Evolutionary conservation across 2,797 vertebrate genomes (phyloP).

Genomic region (Acanthornis magna): DNA sequence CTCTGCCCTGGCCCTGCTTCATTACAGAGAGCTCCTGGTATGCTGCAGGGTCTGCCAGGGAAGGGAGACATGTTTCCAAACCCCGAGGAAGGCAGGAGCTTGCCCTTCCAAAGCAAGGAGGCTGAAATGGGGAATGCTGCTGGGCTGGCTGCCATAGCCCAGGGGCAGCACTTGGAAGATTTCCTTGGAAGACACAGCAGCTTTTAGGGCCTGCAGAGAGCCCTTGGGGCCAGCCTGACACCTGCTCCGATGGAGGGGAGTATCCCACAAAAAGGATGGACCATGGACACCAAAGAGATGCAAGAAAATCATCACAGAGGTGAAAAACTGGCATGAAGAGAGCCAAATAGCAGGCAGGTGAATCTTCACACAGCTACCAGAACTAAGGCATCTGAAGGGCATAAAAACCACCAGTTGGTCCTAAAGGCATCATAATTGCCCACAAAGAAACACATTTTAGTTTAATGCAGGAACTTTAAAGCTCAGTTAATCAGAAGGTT

Average conservation of each 20-base stretch:
- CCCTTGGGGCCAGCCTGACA: not conserved
- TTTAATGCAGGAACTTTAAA: not conserved
- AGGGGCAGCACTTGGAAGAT: not conserved
- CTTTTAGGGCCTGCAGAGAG: not conserved
- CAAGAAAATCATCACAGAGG: not conserved
- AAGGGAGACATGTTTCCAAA: not conserved
- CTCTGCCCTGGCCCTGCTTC: not conserved
- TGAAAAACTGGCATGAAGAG: not conserved
- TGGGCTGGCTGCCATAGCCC: accelerated
- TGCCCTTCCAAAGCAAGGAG: not conserved
- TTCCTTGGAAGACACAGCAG: not conserved
- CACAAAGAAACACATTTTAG: not conserved
- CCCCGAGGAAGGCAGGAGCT: not conserved
- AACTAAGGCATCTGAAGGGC: not conserved
- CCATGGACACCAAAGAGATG: not conserved
- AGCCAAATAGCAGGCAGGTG: not conserved
- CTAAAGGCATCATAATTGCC: not conserved
- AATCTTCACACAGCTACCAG: not conserved
- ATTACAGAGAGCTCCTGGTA: not conserved
- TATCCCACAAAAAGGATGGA: not conserved
- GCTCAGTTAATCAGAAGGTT: not conserved
- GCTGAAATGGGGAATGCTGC: not conserved
- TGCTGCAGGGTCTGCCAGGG: not conserved
- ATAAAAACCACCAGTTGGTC: not conserved
- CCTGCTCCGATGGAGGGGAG: accelerated